Percentiles rank a stretch among this genome's conserved stretches.
These are phyloP conservation scores for Muscicapa striata DNA, from an alignment of 2,797 vertebrate species.

Conservation along the genomic window DNA sequence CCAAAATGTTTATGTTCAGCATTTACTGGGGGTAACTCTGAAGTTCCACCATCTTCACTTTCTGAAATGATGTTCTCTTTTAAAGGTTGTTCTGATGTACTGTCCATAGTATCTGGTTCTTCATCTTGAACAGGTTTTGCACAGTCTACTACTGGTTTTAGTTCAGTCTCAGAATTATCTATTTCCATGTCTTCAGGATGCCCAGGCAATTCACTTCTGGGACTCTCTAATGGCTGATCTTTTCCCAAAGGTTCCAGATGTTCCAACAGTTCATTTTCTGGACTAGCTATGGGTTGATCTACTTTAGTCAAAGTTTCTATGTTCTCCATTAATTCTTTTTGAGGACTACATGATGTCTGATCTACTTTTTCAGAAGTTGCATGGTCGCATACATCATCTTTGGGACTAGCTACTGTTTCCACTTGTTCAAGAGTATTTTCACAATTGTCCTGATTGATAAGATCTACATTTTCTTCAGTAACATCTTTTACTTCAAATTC, in stretches of 20 bases:
- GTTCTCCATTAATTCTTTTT: not conserved
- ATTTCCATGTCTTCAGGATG: conserved; percentile 19
- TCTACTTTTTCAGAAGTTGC: not conserved
- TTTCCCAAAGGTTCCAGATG: not conserved
- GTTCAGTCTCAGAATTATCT: not conserved
- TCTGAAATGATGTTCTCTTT: conserved; percentile 24
- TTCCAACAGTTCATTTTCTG: conserved; percentile 3
- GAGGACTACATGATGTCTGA: not conserved
- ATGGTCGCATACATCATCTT: not conserved
- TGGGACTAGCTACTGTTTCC: conserved; percentile 3
- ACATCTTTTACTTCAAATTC: conserved; percentile 23
- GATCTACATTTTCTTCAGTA: not conserved
- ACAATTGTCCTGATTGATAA: not conserved
- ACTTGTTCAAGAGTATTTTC: conserved; percentile 31
- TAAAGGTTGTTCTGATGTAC: conserved; percentile 18
- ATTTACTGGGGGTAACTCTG: not conserved
- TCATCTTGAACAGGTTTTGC: conserved; percentile 10
- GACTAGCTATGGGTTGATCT: not conserved
- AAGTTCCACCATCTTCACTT: not conserved
- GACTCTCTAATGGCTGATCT: not conserved
- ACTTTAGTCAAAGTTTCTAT: not conserved
- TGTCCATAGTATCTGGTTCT: conserved; percentile 27
- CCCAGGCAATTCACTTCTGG: not conserved
- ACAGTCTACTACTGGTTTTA: conserved; percentile 1
- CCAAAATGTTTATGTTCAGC: conserved; percentile 62